A percentile compares a stretch with the other conserved stretches of the same genome.
Evolutionary conservation across 2,113 vertebrate species (phyloP).

Genomic region (Stictonetta naevosa): DNA sequence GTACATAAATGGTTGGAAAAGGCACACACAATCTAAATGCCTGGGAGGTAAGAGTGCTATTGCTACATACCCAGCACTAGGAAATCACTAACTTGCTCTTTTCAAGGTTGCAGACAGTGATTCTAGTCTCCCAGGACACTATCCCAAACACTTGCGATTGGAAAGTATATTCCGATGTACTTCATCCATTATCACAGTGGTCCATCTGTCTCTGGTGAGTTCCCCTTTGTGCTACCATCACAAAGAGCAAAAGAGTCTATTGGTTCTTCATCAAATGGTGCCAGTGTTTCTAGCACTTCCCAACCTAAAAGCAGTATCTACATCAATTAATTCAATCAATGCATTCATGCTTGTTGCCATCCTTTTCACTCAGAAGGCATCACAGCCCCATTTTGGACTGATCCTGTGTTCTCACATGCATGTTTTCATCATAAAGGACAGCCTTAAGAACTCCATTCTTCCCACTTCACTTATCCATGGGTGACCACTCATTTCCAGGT

Average conservation of each 20-base stretch:
- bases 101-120: not conserved
- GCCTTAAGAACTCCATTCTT: not conserved
- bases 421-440: not conserved
- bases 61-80: rapidly evolving
- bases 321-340: not conserved
- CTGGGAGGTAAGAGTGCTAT: not conserved
- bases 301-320: not conserved
- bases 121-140: not conserved
- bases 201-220: not conserved
- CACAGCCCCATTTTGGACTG: no score
- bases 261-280: not conserved
- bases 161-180: not conserved
- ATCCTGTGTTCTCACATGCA: not conserved
- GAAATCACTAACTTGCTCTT: not conserved
- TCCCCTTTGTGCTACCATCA: not conserved
- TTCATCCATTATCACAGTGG: not conserved
- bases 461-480: not conserved
- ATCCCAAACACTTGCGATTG: not conserved
- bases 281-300: not conserved
- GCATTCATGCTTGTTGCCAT: not conserved
- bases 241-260: not conserved
- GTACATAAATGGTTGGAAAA: not conserved
- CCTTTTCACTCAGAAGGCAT: not conserved
- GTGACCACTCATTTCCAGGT: not conserved
- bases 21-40: not conserved